Evolutionary conservation across 2,888 invertebrate genomes (phyloP), one percentile per base, ranked within the genome.

Genomic region (Aplocera efformata): DNA sequence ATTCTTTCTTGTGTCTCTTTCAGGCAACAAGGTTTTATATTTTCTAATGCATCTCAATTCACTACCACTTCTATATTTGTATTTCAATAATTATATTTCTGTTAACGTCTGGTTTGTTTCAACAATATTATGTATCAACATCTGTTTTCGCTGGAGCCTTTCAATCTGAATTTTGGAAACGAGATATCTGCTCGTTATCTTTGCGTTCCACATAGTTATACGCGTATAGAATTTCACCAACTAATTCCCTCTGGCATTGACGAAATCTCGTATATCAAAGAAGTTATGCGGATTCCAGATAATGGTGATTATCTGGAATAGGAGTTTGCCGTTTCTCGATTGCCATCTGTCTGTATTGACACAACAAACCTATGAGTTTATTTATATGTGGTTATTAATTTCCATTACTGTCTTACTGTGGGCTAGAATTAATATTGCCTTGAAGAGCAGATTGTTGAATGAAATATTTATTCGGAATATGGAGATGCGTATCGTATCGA

Each of bases 201-300:
- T 36, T 42, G 21, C 38, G 32, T 44, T 37, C 50, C 49, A 49
- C 50, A 50, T 57, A 53, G 52, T 56, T 59, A 63, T 50, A 55
- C 53, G 38, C 31, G 46, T 57, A 59, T 70, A 63, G 42, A 53
- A 50, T 70, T 61, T 55, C 50, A 61, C 48, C 51, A 52, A 42
- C 53, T 55, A 49, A 37, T 57, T 56, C 42, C 48, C 48, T 38
- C 48, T 43, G 63, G 58, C 65, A 67, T 67, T 67, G 64, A 58
- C 55, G 48, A 60, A 61, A 58, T 67, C 58, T 75, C 65, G 51
- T 58, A 60, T 72, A 65, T 70, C 69, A 70, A 65, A 66, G 50
- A 44, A 48, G 32, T 53, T 35, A 36, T 36, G 42, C 41, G 44
- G 46, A 53, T 48, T 48, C 39, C 35, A 28, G 24, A 42, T 33